Percentiles rank a stretch among this genome's conserved stretches.
Evolutionary conservation across 1,140 invertebrate species (phyloP).

Genomic region (Drosophila tani): DNA sequence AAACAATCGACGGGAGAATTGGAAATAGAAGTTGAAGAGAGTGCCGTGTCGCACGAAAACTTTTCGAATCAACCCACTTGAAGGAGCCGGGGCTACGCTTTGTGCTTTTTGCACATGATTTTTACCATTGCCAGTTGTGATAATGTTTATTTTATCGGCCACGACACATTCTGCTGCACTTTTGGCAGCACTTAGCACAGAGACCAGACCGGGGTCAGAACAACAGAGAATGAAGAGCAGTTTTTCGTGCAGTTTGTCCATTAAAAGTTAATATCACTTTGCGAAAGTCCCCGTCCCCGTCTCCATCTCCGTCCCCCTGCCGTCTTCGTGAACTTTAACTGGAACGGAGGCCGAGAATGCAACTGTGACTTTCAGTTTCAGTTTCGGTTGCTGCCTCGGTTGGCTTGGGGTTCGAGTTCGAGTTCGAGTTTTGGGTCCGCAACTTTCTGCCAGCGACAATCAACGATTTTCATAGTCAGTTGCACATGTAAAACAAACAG

Average conservation of each 20-base stretch:
- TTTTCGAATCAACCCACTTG: slow-evolving; percentile 49
- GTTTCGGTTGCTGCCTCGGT: slow-evolving; percentile 33
- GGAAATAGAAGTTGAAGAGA: slow-evolving; percentile 6
- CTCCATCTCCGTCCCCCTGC: slow-evolving; percentile 14
- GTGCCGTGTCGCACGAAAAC: slow-evolving; percentile 9
- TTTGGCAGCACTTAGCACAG: slow-evolving; percentile 79
- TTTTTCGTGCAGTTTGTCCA: slow-evolving; percentile 80
- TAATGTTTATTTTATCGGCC: slow-evolving; percentile 83
- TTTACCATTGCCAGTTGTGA: slow-evolving; percentile 82
- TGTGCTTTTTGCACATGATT: slow-evolving; percentile 80
- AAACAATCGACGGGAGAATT: slow-evolving; percentile 33
- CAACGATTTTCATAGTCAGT: slow-evolving; percentile 82
- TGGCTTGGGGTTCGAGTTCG: slow-evolving; percentile 28
- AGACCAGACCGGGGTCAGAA: slow-evolving; percentile 69
- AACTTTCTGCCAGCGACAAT: slow-evolving; percentile 77
- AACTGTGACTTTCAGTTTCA: slow-evolving; percentile 69
- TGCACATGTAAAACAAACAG: slow-evolving; percentile 77
- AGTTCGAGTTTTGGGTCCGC: slow-evolving; percentile 15
- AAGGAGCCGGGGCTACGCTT: slow-evolving; percentile 38
- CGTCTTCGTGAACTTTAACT: slow-evolving; percentile 45
- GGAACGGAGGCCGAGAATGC: slow-evolving; percentile 39
- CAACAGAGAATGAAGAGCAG: slow-evolving; percentile 49
- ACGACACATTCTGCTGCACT: slow-evolving; percentile 83
- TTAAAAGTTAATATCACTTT: slow-evolving; percentile 84
- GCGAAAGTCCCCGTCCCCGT: slow-evolving; percentile 56